Base-by-base conservation (phyloP, 2,888 invertebrate genomes). In the Sarcophaga subvicina region DNA sequence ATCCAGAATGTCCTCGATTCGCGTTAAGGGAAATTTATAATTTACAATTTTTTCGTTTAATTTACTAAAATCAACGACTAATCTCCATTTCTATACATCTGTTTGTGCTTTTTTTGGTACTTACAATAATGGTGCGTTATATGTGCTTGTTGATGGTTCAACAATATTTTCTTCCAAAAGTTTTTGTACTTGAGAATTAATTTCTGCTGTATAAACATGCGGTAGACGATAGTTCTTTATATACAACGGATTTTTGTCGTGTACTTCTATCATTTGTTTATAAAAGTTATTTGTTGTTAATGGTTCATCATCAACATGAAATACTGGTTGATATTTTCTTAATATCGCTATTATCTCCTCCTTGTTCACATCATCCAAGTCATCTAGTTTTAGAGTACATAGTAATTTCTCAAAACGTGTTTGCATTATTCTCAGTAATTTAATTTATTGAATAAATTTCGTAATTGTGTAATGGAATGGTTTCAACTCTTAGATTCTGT, bases 261-360 rank as follows among this genome's bases (percentile, higher is more conserved):
- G 47, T 22, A 75, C 6, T 37, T 64, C 62, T 1, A 80, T 49
- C 11, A 27, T 62, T 63, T 80, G 80, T n/a, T 54, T 66, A 20
- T 80, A 77, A 22, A 82, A 82, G 54, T 69, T 69, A n/a, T 83
- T 77, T 45, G 63, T 22, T 22, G 22, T 54, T 10, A 71, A 63
- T 17, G 77, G 45, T 11, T 45, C 45, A 54, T 82, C 76, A 17
- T 69, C 25, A 2, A 25, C 25, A 25, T 25, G 25, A 25, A 25
- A 25, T 25, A 25, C 25, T 4, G 75, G 3, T 14, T 62, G 62
- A 4, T 62, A 62, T 62, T n/a, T 62, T n/a, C n/a, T n/a, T 8
- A 62, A n/a, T n/a, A 62, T n/a, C n/a, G n/a, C 12, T 37, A 37
- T 45, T 27, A 82, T 20, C 10, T 76, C 76, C 12, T 8, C 2